Evolutionary conservation across 2,888 invertebrate species (phyloP), one percentile per base, ranked within the genome.

Genomic region (Mechanitis mazaeus): DNA sequence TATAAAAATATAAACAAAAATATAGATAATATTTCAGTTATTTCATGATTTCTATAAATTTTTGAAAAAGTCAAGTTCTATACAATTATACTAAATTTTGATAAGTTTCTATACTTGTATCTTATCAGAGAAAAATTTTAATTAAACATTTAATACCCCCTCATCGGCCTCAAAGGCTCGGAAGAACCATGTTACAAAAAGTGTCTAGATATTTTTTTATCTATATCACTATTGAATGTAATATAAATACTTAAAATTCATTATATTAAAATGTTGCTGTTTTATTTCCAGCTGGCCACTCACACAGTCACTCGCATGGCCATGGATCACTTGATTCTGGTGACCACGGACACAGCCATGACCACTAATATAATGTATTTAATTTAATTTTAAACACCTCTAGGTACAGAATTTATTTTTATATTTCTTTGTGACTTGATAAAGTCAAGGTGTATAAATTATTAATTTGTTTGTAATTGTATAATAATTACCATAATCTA

Each of bases 201-300:
- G 28, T 6, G 11, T 46, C 11, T 35, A 46, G 33, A 45, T 54
- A 54, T 59, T 11, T 50, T 54, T 35, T 7, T 47, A 20, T 58
- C n/a, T 33, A 58, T 58, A 20, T 47, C 3, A 50, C 20, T 46
- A n/a, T 9, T 5, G 3, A 46, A 47, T n/a, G 12, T 47, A 28
- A 9, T 50, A 50, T 28, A 50, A 11, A n/a, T 2, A 28, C 4
- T 50, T 50, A 28, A 2, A 50, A 50, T 50, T 28, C 2, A 47
- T 50, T 50, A 31, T 4, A 53, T 11, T 58, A 38, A 58, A 6
- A 54, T 59, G 50, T 35, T 35, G 54, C 63, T 59, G 53, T 64
- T 61, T 69, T 68, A 65, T 81, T 79, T 50, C 31, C 81, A 89
- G 87, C 85, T 66, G 77, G 77, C 1, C 87, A 87, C 70, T 75